Evolutionary conservation across 2,888 invertebrate genomes (phyloP).

Genomic region (Panorpa germanica): DNA sequence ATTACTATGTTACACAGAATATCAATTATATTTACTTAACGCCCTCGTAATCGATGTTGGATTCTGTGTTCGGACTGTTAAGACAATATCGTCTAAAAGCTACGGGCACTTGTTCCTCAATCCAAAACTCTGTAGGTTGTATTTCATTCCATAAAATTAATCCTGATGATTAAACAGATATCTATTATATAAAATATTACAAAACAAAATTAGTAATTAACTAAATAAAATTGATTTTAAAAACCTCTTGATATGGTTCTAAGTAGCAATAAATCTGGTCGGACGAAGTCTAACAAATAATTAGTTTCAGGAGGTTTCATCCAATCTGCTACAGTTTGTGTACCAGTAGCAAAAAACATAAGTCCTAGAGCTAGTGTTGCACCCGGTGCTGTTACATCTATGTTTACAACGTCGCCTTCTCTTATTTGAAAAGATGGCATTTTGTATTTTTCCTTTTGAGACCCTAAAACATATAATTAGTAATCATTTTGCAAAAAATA

Average conservation of each 20-base stretch:
- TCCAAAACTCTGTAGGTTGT: slow-evolving; percentile 64
- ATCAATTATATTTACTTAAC: slow-evolving; percentile 52
- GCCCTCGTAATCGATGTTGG: slow-evolving; percentile 69
- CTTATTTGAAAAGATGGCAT: slow-evolving; percentile 73
- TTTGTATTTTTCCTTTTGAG: slow-evolving; percentile 77
- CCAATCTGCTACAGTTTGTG: slow-evolving; percentile 77
- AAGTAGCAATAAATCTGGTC: slow-evolving; percentile 78
- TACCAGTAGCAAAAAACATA: slow-evolving; percentile 73
- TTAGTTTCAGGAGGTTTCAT: slow-evolving; percentile 79
- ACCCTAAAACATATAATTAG: slow-evolving; percentile 32
- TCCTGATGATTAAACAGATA: slow-evolving; percentile 24
- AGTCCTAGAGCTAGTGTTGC: slow-evolving; percentile 88
- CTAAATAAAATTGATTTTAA: slow-evolving; percentile 6
- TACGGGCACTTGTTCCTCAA: slow-evolving; percentile 61
- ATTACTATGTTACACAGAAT: too few species aligned
- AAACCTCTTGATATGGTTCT: slow-evolving; percentile 58
- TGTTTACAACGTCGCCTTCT: slow-evolving; percentile 79
- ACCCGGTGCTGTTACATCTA: slow-evolving; percentile 91
- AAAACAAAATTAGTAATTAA: slow-evolving; percentile 6
- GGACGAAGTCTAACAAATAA: slow-evolving; percentile 73
- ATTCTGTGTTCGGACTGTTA: slow-evolving; percentile 45
- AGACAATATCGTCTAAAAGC: slow-evolving; percentile 61
- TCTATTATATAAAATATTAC: slow-evolving; percentile 5
- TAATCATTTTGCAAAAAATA: slow-evolving; percentile 7
- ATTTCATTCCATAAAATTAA: slow-evolving; percentile 80